Percentiles rank a stretch among this genome's conserved stretches.
Evolutionary conservation across 2,113 vertebrate species (phyloP).

Genomic region (Bubalus kerabau): DNA sequence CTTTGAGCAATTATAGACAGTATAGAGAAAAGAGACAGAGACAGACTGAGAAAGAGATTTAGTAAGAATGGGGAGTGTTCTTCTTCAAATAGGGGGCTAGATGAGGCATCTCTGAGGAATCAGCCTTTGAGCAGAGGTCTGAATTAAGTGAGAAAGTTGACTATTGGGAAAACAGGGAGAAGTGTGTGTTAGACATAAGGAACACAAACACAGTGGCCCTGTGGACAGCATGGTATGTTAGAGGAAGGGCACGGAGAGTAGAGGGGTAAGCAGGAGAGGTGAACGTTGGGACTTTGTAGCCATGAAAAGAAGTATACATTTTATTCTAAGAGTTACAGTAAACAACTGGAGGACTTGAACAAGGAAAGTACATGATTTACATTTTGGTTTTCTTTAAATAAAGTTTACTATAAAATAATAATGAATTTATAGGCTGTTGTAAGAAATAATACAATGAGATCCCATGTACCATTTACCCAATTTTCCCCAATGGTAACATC

Average conservation of each 20-base stretch:
- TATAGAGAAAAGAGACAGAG: neutral
- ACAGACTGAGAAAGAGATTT: neutral
- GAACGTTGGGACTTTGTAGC: neutral
- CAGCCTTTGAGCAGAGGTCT: neutral
- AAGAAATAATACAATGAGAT: neutral
- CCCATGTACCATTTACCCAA: neutral
- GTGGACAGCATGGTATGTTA: neutral
- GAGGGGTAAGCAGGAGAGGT: neutral
- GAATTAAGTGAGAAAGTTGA: neutral
- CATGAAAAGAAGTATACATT: neutral
- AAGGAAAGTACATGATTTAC: neutral
- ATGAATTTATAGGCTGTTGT: neutral
- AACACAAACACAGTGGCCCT: neutral
- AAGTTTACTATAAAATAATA: neutral
- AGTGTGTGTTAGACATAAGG: neutral
- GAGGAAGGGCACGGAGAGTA: neutral
- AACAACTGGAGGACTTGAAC: neutral
- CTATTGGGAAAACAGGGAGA: neutral
- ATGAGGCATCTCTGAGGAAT: neutral
- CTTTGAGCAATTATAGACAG: neutral
- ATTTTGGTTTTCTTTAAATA: neutral
- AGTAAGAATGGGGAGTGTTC: neutral
- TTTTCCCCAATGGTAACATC: neutral
- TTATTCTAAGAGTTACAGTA: neutral
- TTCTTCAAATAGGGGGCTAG: neutral